These are phyloP conservation scores for Eonycteris spelaea DNA, from an alignment of 2,113 vertebrate species.

Conservation along the genomic window DNA sequence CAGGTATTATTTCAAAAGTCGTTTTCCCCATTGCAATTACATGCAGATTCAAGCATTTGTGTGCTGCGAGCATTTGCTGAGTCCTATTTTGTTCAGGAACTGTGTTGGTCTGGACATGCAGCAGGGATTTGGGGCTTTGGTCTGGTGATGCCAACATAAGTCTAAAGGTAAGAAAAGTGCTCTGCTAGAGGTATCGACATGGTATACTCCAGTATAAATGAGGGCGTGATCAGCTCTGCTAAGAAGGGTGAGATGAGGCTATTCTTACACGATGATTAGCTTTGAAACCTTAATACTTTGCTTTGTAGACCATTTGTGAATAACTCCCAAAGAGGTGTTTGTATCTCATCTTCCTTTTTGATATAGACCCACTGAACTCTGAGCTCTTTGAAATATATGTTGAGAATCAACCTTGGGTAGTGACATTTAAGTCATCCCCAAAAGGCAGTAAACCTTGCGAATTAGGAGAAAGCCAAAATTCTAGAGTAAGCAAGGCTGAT, in stretches of 20 bases:
- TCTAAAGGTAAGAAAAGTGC: not conserved
- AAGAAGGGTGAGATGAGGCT: not conserved
- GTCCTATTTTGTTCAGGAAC: not conserved
- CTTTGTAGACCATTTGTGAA: not conserved
- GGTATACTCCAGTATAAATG: not conserved
- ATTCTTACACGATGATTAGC: not conserved
- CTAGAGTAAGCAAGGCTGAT: not conserved
- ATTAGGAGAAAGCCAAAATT: not conserved
- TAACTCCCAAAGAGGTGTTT: not conserved
- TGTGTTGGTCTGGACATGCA: rapidly evolving
- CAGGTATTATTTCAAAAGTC: not conserved
- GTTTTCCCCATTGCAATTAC: not conserved
- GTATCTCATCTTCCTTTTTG: not conserved
- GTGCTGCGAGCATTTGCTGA: not conserved
- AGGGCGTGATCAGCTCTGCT: not conserved
- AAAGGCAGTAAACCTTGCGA: not conserved
- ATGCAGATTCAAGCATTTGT: not conserved
- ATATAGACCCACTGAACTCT: not conserved
- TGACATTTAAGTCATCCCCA: not conserved
- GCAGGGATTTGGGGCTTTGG: not conserved
- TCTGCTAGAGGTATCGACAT: not conserved
- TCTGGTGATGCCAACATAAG: not conserved
- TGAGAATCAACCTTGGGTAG: not conserved
- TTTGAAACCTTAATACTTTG: not conserved
- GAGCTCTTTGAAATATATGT: not conserved